These are phyloP conservation scores for Polydrusus pterygomalis DNA, from an alignment of 2,888 invertebrate genomes.

Conservation along the genomic window DNA sequence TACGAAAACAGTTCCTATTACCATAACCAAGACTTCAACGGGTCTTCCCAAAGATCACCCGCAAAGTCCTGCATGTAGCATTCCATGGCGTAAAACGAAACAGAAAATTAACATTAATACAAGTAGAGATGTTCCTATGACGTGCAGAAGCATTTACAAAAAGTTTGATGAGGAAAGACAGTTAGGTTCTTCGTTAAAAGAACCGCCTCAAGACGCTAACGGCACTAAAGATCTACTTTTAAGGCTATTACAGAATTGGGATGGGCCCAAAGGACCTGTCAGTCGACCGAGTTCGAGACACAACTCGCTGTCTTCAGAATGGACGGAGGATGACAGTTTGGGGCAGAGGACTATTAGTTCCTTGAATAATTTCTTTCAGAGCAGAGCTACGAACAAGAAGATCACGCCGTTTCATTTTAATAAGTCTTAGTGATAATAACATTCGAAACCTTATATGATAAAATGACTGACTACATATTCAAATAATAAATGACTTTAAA, in stretches of 20 bases:
- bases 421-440: slow-evolving; percentile 51
- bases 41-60: slow-evolving; percentile 60
- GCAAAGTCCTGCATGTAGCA: slow-evolving; percentile 60
- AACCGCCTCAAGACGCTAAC: slow-evolving; percentile 74
- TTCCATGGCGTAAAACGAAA: slow-evolving; percentile 75
- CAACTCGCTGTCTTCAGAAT: slow-evolving; percentile 85
- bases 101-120: slow-evolving; percentile 79
- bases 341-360: slow-evolving; percentile 88
- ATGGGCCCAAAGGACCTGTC: slow-evolving; percentile 75
- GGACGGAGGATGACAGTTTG: slow-evolving; percentile 82
- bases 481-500: too few relatives aligned
- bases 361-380: slow-evolving; percentile 85
- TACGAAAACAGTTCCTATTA: slow-evolving; percentile 58
- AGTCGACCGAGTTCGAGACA: slow-evolving; percentile 77
- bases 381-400: slow-evolving; percentile 70
- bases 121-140: slow-evolving; percentile 81
- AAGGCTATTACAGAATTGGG: slow-evolving; percentile 86
- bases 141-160: slow-evolving; percentile 60
- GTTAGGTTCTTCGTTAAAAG: slow-evolving; percentile 57
- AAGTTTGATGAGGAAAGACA: slow-evolving; percentile 54
- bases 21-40: slow-evolving; percentile 46
- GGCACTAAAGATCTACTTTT: slow-evolving; percentile 85
- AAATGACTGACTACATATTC: background rate
- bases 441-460: background rate
- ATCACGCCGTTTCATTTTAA: slow-evolving; percentile 67